Conservation (phyloP, 2,888 invertebrate species). For the Chalcis sispes region DNA sequence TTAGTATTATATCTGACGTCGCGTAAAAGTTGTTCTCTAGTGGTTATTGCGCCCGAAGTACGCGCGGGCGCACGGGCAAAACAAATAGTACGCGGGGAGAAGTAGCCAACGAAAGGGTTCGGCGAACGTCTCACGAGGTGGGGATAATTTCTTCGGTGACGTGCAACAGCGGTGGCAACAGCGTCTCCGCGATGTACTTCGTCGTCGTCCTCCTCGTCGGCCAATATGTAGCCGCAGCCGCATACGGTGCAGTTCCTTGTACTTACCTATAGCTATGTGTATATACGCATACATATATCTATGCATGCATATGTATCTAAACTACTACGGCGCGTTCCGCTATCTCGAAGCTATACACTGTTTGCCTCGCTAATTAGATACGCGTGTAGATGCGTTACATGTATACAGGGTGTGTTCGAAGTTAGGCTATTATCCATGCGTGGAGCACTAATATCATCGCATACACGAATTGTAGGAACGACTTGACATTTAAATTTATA, state of each 20-base stretch:
- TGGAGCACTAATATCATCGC: no score
- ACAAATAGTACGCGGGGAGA: no score
- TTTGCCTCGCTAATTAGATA: conserved; percentile 73
- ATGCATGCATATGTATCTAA: background rate
- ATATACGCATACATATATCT: background rate
- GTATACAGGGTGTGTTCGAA: conserved; percentile 15
- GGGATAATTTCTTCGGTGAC: conserved; percentile 49
- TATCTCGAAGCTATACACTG: conserved; percentile 50
- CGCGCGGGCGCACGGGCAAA: no score
- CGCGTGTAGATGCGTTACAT: conserved; percentile 41
- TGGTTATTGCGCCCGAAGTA: no score
- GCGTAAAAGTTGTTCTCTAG: no score
- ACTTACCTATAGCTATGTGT: background rate
- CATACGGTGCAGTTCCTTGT: conserved; percentile 20
- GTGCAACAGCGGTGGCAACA: conserved; percentile 30
- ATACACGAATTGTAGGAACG: no score
- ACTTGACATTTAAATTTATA: no score
- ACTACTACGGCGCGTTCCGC: conserved; percentile 31
- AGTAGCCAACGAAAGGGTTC: conserved; percentile 12
- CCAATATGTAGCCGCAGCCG: background rate
- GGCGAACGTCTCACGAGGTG: conserved; percentile 2
- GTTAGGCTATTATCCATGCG: conserved; percentile 12
- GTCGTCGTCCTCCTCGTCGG: background rate
- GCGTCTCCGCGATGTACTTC: background rate
- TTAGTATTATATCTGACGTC: no score